A percentile compares a stretch with the other conserved stretches of the same genome.
These are phyloP conservation scores for Nothocercus nigrocapillus DNA, from an alignment of 2,113 vertebrate species.

Conservation along the genomic window DNA sequence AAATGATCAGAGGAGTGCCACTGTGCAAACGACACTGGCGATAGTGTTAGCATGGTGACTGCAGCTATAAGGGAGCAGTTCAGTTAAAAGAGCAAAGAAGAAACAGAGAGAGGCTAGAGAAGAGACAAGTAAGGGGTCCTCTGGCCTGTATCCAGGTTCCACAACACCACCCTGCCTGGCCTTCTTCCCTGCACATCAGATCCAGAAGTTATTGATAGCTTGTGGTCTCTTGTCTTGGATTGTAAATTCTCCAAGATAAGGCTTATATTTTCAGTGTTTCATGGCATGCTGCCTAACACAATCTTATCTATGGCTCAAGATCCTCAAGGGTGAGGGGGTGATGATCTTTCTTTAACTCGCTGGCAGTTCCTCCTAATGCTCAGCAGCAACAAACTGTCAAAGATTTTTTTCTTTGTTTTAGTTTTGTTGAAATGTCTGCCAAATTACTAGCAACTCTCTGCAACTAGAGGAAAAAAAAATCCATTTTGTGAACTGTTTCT, in stretches of 20 bases:
- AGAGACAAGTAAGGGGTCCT: background rate
- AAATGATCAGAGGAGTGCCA: background rate
- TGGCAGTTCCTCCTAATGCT: background rate
- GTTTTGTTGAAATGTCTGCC: background rate
- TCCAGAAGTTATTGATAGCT: background rate
- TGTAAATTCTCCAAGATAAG: background rate
- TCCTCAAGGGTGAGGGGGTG: background rate
- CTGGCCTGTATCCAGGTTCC: no score
- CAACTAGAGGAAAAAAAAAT: background rate
- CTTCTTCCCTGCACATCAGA: fast-evolving
- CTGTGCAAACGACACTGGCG: background rate
- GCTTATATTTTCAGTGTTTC: background rate
- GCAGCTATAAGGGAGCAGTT: background rate
- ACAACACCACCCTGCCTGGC: background rate
- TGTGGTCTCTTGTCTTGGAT: background rate
- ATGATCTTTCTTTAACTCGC: background rate
- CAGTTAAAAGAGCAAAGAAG: background rate
- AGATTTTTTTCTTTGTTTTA: background rate
- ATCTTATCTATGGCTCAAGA: background rate
- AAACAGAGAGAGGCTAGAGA: background rate
- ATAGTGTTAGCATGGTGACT: no score
- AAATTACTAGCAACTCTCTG: background rate
- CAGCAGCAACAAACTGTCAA: background rate
- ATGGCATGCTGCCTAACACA: background rate
- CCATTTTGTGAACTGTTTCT: background rate